Base-by-base conservation (phyloP, 2,113 vertebrate species). In the Craseonycteris thonglongyai region DNA sequence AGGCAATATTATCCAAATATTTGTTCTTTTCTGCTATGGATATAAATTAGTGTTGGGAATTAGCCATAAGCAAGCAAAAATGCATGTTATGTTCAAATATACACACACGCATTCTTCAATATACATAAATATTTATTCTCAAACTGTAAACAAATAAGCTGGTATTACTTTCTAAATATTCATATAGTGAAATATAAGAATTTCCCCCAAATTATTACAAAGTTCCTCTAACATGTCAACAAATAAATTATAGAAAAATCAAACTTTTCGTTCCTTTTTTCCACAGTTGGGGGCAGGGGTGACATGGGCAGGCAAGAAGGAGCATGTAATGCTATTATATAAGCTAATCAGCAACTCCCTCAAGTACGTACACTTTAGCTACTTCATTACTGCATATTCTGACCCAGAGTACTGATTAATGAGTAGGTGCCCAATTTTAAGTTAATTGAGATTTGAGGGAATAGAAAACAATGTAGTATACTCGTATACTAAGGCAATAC, bases 11-110 rank as follows among this genome's bases (percentile, higher is more conserved):
- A 56, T 28, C 47, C 58, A 95, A 71, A 92, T 74, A 90, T 72
- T 79, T 96, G 58, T 56, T 40, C 33, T 59, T 66, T 86, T 80
- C 65, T 89, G 63, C 33, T 86, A 59, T 63, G 58, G n/a, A 85
- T n/a, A 94, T 85, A 90, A 92, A 85, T 92, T 75, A 94, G 56
- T 61, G n/a, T 14, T 79, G 33, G 28, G 58, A 91, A 82, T 86
- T 79, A 84, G 51, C 74, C n/a, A 82, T 40, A 68, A 63, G 45
- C 7, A 66, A 59, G 69, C 88, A 96, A 93, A 82, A 80, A 84
- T 71, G 78, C 19, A 40, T 75, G 45, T 24, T 95, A 94, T 84
- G 49, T 93, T 90, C 22, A 54, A 84, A 90, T 91, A 54, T 35
- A 86, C 30, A 54, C 66, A 84, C 2, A 16, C 15, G 2, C 49